Percentiles rank a stretch among this genome's conserved stretches.
phyloP scores from a whole-genome alignment of 2,888 invertebrate species.

The Aphrophora alni region DNA sequence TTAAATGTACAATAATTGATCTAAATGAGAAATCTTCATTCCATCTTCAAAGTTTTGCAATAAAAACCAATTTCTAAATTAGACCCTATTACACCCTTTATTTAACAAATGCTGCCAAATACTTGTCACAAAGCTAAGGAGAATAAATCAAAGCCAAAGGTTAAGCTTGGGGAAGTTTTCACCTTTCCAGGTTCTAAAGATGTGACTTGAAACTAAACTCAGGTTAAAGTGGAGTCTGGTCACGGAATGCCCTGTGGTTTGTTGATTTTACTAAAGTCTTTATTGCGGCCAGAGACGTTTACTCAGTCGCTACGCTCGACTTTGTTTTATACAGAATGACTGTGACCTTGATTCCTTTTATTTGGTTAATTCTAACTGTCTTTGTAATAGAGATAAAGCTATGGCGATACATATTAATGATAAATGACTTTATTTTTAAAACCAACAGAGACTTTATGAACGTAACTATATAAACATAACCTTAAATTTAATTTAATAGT shows the following conservation, averaged over 20 bases:
- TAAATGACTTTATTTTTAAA: no score
- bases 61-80: no score
- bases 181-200: background rate
- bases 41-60: no score
- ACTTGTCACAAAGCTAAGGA: background rate
- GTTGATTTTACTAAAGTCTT: slow-evolving; percentile 9
- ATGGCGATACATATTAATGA: background rate
- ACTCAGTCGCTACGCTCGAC: background rate
- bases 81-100: no score
- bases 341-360: background rate
- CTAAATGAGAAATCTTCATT: no score
- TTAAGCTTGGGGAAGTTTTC: background rate
- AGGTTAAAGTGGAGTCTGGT: background rate
- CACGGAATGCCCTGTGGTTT: background rate
- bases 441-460: no score
- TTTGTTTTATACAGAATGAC: background rate
- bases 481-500: no score
- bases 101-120: background rate
- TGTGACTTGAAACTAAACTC: background rate
- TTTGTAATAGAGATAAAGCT: background rate
- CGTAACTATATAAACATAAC: no score
- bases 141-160: background rate
- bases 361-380: background rate
- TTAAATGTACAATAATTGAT: no score
- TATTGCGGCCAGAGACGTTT: slow-evolving; percentile 6